Evolutionary conservation across 2,797 vertebrate species (phyloP).

Genomic region (Tokudaia tokunoshimensis): DNA sequence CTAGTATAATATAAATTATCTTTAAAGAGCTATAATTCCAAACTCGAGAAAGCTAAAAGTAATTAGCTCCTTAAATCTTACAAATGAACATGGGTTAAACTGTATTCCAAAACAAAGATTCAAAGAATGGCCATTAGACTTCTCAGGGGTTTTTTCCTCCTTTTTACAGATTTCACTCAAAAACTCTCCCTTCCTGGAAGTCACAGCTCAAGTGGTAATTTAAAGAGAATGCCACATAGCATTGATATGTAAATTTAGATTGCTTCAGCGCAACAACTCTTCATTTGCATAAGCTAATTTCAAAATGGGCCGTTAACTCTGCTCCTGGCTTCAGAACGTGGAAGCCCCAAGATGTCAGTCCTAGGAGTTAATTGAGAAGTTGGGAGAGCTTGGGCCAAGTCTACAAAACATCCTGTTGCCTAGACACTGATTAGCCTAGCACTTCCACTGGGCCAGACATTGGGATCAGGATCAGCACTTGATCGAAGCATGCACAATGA

Average conservation of each 20-base stretch:
- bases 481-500: conserved; percentile 38
- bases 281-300: conserved; percentile 81
- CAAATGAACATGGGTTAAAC: neutral
- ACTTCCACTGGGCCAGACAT: conserved; percentile 12
- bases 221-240: conserved; percentile 58
- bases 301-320: conserved; percentile 74
- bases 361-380: conserved; percentile 75
- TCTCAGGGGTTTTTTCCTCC: neutral
- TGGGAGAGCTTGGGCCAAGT: conserved; percentile 61
- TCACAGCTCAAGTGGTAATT: neutral
- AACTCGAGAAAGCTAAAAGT: neutral
- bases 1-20: neutral
- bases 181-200: neutral
- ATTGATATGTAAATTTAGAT: conserved; percentile 79
- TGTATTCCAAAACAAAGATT: conserved; percentile 37
- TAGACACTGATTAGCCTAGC: conserved; percentile 58
- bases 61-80: conserved; percentile 46
- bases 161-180: conserved; percentile 50
- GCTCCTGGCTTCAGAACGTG: conserved; percentile 58
- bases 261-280: conserved; percentile 61
- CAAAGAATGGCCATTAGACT: neutral
- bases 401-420: conserved; percentile 73
- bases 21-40: conserved; percentile 9
- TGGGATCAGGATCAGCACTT: neutral
- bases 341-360: conserved; percentile 67